Evolutionary conservation across 2,888 invertebrate genomes (phyloP).

Genomic region (Chrysodeixis includens): DNA sequence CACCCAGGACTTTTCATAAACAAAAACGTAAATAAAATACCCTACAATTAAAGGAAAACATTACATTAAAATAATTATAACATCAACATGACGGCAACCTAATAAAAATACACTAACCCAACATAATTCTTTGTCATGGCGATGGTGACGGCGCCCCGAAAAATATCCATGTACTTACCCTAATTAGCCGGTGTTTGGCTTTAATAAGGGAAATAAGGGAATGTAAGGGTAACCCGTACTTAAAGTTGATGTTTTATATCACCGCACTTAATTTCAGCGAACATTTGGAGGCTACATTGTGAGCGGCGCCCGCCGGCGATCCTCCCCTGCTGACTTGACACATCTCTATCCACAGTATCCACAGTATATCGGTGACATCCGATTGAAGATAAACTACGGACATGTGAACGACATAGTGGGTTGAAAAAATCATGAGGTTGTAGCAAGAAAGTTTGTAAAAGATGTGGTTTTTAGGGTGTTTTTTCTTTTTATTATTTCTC

Average conservation of each 20-base stretch:
- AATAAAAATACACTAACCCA: conserved; percentile 5
- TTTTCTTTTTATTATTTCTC: not conserved
- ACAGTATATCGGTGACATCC: conserved; percentile 57
- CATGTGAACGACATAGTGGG: conserved; percentile 49
- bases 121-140: conserved; percentile 18
- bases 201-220: conserved; percentile 48
- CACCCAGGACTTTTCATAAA: too few relatives aligned
- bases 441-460: conserved; percentile 18
- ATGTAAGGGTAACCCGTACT: conserved; percentile 42
- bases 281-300: conserved; percentile 51
- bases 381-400: conserved; percentile 51
- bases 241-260: conserved; percentile 55
- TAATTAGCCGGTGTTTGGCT: conserved; percentile 59
- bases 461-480: not conserved
- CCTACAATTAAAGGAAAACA: not conserved
- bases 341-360: conserved; percentile 51
- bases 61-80: not conserved
- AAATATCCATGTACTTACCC: conserved; percentile 59
- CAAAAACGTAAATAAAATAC: too few relatives aligned
- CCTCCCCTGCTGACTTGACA: conserved; percentile 63
- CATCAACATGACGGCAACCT: not conserved
- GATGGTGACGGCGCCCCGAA: conserved; percentile 18
- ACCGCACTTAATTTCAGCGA: conserved; percentile 53
- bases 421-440: conserved; percentile 20
- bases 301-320: conserved; percentile 46